Percentiles rank a stretch among this genome's conserved stretches.
Conservation (phyloP, 2,113 vertebrate species). For the Perca flavescens region DNA sequence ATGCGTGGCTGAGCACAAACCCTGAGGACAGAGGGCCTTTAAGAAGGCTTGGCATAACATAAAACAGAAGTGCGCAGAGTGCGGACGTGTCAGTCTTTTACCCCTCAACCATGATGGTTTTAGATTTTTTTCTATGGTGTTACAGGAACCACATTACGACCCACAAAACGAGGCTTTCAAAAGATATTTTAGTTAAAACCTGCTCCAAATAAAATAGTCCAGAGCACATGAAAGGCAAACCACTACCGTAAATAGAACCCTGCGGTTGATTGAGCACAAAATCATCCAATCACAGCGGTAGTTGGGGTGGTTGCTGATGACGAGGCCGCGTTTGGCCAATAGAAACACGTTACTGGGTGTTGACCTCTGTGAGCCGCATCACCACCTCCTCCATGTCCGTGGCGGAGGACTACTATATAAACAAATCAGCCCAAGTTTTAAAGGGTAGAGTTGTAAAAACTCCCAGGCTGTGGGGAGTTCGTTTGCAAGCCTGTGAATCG, state of each 20-base stretch:
- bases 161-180: not conserved
- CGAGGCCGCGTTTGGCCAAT: constrained; percentile 69
- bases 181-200: not conserved
- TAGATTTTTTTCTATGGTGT: not conserved
- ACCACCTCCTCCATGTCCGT: constrained; percentile 82
- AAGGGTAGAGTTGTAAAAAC: constrained; percentile 88
- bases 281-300: constrained; percentile 61
- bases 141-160: not conserved
- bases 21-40: not conserved
- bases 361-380: constrained; percentile 83
- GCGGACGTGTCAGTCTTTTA: constrained; percentile 1
- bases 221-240: constrained; percentile 64
- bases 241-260: constrained; percentile 79
- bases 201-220: constrained; percentile 66
- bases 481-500: constrained; percentile 4
- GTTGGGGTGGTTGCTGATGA: constrained; percentile 34
- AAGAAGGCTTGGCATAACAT: not conserved
- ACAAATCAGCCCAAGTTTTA: constrained; percentile 72
- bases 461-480: constrained; percentile 83
- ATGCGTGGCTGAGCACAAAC: not conserved
- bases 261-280: constrained; percentile 40
- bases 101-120: not conserved
- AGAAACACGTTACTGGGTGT: constrained; percentile 59
- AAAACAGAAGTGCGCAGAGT: not conserved
- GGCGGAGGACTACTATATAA: constrained; percentile 86